Percentiles rank a stretch among this genome's conserved stretches.
Evolutionary conservation across 2,113 vertebrate genomes (phyloP).

Genomic region (Atherinomorus stipes): DNA sequence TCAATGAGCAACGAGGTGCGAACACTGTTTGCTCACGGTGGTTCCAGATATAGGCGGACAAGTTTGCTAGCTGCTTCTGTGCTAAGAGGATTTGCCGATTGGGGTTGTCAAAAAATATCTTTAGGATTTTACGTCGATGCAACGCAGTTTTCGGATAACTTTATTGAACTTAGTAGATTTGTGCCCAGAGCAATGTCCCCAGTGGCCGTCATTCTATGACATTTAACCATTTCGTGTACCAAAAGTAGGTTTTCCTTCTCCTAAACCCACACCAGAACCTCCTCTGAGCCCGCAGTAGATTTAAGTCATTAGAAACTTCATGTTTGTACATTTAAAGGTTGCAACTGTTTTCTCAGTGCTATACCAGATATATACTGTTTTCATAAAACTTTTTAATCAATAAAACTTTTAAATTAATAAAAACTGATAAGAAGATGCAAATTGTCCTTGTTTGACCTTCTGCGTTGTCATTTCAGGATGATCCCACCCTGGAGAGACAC

Average conservation of each 20-base stretch:
- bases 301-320: no score
- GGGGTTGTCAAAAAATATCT: slow-evolving; percentile 13
- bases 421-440: background rate
- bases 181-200: background rate
- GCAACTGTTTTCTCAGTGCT: no score
- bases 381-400: background rate
- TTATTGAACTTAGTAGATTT: background rate
- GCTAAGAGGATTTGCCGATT: slow-evolving; percentile 68
- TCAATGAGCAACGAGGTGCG: background rate
- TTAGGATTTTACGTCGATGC: background rate
- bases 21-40: slow-evolving; percentile 9
- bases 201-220: background rate
- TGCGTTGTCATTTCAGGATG: slow-evolving; percentile 71
- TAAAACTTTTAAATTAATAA: no score
- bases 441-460: background rate
- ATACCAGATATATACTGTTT: background rate
- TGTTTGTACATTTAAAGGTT: no score
- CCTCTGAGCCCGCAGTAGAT: no score
- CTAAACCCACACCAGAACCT: no score
- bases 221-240: background rate
- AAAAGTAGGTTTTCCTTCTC: background rate
- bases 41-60: no score
- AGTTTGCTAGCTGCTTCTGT: slow-evolving; percentile 29
- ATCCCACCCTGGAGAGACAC: slow-evolving; percentile 79
- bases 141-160: background rate